Base-by-base conservation (phyloP, 2,888 invertebrate genomes). In the Halocaridina rubra region DNA sequence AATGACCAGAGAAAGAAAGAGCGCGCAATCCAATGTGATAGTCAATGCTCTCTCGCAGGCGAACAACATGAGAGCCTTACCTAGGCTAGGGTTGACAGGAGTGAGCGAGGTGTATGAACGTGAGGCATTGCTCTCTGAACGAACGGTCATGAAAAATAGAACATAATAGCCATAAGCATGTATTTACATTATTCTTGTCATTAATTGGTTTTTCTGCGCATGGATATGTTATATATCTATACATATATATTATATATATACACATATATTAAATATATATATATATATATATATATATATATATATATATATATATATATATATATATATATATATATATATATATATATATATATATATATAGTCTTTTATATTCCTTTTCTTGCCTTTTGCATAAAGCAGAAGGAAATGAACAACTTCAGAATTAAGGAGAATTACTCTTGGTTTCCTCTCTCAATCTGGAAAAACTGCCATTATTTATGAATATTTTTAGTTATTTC, bases 41-140 rank as follows among this genome's bases (percentile, higher is more conserved):
- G 29, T 19, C 22, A 13, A 22, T 22, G 16, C 16, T 19, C 53
- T 53, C 53, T 53, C 53, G 16, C 53, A 46, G 19, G 53, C 16
- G 53, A n/a, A 16, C 16, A 13, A 10, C 3, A 53, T n/a, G 53
- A 19, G 16, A n/a, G 22, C 90, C 92, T 92, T 91, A 92, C 92
- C 92, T 91, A 92, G 91, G 89, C 91, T 85, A 80, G 89, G 91
- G 90, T 91, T 91, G 89, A 92, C 91, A 89, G 92, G 92, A 90
- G 92, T 92, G 90, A 93, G 91, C 90, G 92, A 92, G 89, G 92
- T 92, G 90, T 93, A 93, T 89, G 92, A 93, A 90, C 92, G 91
- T 91, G 92, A 86, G 72, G 91, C 89, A 91, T 91, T 90, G 91
- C 92, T 91, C 91, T 92, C 92, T 91, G 75, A 53, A 53, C 53